Conservation (phyloP, 2,797 vertebrate species). For the Allobates femoralis region DNA sequence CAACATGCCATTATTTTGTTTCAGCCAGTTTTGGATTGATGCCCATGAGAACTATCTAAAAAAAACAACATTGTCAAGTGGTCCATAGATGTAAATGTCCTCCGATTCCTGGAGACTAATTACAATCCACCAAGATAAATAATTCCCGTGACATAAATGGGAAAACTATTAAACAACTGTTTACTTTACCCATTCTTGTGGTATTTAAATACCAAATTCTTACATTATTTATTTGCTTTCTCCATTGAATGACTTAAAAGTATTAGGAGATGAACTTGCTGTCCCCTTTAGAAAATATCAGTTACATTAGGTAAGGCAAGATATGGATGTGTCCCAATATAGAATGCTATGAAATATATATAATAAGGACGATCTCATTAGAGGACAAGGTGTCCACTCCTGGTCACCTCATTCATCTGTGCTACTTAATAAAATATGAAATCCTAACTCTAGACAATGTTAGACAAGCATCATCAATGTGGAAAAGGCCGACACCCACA, state of each 20-base stretch:
- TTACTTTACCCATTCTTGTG: background rate
- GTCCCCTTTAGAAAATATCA: background rate
- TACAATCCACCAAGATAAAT: conserved; percentile 11
- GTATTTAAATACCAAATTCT: background rate
- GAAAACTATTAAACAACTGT: background rate
- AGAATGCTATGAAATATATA: background rate
- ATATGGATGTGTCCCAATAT: background rate
- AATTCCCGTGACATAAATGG: background rate
- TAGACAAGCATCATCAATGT: no score
- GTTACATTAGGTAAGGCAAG: background rate
- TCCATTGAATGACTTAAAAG: background rate
- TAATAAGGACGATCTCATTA: background rate
- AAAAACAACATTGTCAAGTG: conserved; percentile 19
- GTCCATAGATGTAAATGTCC: conserved; percentile 13
- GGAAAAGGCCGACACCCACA: no score
- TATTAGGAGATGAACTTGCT: background rate
- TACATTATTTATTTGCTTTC: background rate
- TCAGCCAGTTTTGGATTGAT: conserved; percentile 28
- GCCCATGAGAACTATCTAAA: conserved; percentile 41
- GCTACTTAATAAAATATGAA: background rate
- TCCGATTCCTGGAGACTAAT: background rate
- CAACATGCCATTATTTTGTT: conserved; percentile 39
- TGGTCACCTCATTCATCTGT: background rate
- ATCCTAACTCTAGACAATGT: background rate
- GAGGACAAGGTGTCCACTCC: background rate